Conservation (phyloP, 1,140 invertebrate genomes). For the Drosophila orosa region DNA sequence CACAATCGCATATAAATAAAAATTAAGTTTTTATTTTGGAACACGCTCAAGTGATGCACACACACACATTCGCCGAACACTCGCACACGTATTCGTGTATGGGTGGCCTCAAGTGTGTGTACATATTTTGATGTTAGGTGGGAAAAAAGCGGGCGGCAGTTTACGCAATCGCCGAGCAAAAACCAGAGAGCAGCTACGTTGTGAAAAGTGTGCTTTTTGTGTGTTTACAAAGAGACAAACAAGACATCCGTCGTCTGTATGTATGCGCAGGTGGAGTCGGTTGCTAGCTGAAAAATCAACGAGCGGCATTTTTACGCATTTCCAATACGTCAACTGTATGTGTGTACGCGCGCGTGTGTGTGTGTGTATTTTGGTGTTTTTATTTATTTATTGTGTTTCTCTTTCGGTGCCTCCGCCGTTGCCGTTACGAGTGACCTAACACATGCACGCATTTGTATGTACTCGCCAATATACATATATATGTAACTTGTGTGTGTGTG, state of each 20-base stretch:
- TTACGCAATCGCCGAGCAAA: conserved; percentile 75
- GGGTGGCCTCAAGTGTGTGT: conserved; percentile 70
- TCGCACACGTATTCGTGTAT: conserved; percentile 30
- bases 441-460: conserved; percentile 30
- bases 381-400: conserved; percentile 81
- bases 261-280: conserved; percentile 75
- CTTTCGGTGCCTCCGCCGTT: conserved; percentile 65
- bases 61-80: conserved; percentile 27
- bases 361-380: conserved; percentile 76
- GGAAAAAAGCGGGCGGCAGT: conserved; percentile 81
- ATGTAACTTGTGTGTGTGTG: conserved; percentile 8
- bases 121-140: conserved; percentile 80
- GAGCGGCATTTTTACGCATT: conserved; percentile 82
- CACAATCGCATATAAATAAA: conserved; percentile 55
- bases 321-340: conserved; percentile 62
- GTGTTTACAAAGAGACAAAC: conserved; percentile 79
- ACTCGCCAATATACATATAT: conserved; percentile 30
- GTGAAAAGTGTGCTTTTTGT: conserved; percentile 80
- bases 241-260: conserved; percentile 59
- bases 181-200: conserved; percentile 56
- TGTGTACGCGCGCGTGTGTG: conserved; percentile 35
- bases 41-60: conserved; percentile 57
- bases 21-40: conserved; percentile 69
- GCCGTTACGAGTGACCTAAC: conserved; percentile 69
- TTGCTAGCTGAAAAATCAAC: conserved; percentile 81